phyloP scores from a whole-genome alignment of 2,888 invertebrate species.

The Erebia aethiops region DNA sequence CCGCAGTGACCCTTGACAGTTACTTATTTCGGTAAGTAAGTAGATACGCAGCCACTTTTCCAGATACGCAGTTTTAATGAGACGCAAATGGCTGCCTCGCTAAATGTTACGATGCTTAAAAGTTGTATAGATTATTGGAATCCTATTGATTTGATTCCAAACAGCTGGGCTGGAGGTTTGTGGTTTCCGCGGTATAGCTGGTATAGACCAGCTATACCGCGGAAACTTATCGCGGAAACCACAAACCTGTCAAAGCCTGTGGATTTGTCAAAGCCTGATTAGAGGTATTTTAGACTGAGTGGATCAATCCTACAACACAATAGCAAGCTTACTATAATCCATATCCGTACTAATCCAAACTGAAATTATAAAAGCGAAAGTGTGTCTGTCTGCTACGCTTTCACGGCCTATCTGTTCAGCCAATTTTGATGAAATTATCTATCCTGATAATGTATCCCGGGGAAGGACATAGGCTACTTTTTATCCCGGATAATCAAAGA shows the following conservation, averaged over 20 bases:
- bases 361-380: too few species aligned
- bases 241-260: too few species aligned
- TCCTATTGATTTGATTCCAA: constrained; percentile 15
- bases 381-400: too few species aligned
- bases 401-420: too few species aligned
- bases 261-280: constrained; percentile 21
- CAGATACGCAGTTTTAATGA: background rate
- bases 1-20: too few species aligned
- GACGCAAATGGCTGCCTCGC: background rate
- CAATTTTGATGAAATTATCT: too few species aligned
- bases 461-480: background rate
- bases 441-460: background rate
- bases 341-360: too few species aligned
- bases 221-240: too few species aligned
- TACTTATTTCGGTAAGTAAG: too few species aligned
- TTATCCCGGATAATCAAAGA: background rate
- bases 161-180: constrained; percentile 15
- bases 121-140: background rate
- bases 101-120: background rate
- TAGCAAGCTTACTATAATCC: background rate
- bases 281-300: constrained; percentile 13
- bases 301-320: background rate
- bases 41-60: too few species aligned
- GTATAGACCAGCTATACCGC: too few species aligned
- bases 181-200: constrained; percentile 14